These are phyloP conservation scores for Montipora sp. DNA, from an alignment of 64 coral and sea anemone species.

Conservation along the genomic window DNA sequence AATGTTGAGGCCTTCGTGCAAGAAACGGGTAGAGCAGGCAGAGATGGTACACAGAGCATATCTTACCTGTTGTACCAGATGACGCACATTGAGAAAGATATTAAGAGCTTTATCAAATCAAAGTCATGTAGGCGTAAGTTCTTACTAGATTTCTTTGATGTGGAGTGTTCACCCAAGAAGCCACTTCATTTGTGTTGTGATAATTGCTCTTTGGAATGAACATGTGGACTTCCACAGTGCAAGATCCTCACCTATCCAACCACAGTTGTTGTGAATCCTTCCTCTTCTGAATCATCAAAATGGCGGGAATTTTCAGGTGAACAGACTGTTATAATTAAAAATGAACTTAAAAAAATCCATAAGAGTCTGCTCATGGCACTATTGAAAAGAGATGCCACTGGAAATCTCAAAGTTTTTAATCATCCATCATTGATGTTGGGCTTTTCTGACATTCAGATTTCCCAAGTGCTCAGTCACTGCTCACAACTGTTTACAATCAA, in stretches of 20 bases:
- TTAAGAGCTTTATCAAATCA: constrained; percentile 48
- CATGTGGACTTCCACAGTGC: constrained; percentile 64
- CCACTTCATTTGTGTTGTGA: constrained; percentile 69
- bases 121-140: constrained; percentile 43
- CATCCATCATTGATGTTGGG: constrained; percentile 52
- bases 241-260: background rate
- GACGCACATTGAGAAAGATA: constrained; percentile 28
- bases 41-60: constrained; percentile 44
- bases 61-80: constrained; percentile 61
- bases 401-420: too few species aligned
- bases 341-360: too few species aligned
- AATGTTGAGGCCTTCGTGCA: constrained; percentile 68
- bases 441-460: constrained; percentile 67
- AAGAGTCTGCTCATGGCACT: too few species aligned
- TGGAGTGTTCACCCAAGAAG: background rate
- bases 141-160: constrained; percentile 60
- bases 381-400: too few species aligned
- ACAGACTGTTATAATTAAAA: background rate
- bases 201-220: constrained; percentile 65
- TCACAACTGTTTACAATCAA: background rate
- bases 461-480: constrained; percentile 50
- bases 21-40: constrained; percentile 75
- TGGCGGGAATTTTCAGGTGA: background rate
- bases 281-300: background rate
- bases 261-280: background rate